Base-by-base conservation (phyloP, 2,888 invertebrate species). In the Sphaerophoria rueppellii region DNA sequence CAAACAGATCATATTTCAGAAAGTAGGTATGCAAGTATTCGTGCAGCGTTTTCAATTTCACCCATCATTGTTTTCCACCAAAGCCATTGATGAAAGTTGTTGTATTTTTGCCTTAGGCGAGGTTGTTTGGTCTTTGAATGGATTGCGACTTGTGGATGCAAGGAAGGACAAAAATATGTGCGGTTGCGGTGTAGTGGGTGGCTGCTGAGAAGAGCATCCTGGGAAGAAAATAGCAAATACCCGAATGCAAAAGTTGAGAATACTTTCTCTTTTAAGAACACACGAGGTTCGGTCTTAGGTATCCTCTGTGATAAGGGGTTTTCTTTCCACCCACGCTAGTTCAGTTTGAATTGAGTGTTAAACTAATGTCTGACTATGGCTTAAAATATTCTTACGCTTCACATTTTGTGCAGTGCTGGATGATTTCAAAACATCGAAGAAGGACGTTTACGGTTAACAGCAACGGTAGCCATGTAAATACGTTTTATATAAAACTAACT, bases 1-100 rank as follows among this genome's bases (percentile, higher is more conserved):
- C 82, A 82, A 82, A 82, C 79, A 71, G 74, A 82, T 78, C 79
- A 82, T 79, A 74, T 82, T 79, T 74, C 79, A 69, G 70, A 52
- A 24, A 65, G 70, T n/a, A n/a, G n/a, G n/a, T 74, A 79, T 74
- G 73, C 57, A 78, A 60, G 58, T 61, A 24, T 46, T 7, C 65
- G 35, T 63, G 70, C 57, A 82, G 70, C 60, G 65, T 70, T 82
- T 74, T 74, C 69, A 78, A 73, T 82, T 74, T 79, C 65, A 48
- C 74, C 52, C 65, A 35, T 40, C 35, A 32, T 11, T 55, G 55
- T 61, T 69, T 48, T 55, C 54, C 67, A 69, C 54, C 14, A 37
- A 69, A 52, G 52, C 55, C 61, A 48, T 55, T 24, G 24, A 24
- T 2, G 24, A 24, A 24, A 14, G 48, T 14, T 14, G 34, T 24